Evolutionary conservation across 2,113 vertebrate genomes (phyloP).

Genomic region (Rhinoptilus africanus): DNA sequence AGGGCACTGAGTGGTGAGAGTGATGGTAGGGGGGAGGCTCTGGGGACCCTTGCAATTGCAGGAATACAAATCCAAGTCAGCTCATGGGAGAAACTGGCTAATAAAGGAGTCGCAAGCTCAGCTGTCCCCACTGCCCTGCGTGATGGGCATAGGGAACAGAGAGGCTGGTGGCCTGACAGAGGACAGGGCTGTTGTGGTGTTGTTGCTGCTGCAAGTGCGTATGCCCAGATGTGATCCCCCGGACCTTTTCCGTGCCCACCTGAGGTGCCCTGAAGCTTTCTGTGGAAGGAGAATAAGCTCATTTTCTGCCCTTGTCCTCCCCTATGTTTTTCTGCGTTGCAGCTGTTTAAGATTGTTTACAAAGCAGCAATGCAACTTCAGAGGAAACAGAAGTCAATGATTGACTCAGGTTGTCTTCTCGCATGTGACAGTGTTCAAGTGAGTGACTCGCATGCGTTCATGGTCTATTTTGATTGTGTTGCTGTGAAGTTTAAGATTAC

Average conservation of each 20-base stretch:
- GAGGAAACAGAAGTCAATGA: not conserved
- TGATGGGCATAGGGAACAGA: accelerated
- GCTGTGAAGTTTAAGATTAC: no score
- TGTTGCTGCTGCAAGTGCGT: accelerated
- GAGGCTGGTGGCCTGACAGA: not conserved
- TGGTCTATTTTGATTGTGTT: not conserved
- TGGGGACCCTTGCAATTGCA: no score
- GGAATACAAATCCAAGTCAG: not conserved
- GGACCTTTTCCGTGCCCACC: no score
- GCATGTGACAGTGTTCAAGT: not conserved
- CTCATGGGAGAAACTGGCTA: not conserved
- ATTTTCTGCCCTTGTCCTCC: not conserved
- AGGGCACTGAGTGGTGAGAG: not conserved
- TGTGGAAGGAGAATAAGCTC: not conserved
- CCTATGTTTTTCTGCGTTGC: not conserved
- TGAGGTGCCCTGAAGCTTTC: not conserved
- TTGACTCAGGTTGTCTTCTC: not conserved
- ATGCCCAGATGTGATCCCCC: not conserved
- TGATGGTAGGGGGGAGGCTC: not conserved
- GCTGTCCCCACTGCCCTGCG: not conserved
- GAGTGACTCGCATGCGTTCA: accelerated
- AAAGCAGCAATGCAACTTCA: not conserved
- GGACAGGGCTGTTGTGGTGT: not conserved
- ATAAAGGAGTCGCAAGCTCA: not conserved
- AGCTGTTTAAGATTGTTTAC: not conserved